Evolutionary conservation across 2,113 vertebrate genomes (phyloP).

Genomic region (Bubo blakistoni): DNA sequence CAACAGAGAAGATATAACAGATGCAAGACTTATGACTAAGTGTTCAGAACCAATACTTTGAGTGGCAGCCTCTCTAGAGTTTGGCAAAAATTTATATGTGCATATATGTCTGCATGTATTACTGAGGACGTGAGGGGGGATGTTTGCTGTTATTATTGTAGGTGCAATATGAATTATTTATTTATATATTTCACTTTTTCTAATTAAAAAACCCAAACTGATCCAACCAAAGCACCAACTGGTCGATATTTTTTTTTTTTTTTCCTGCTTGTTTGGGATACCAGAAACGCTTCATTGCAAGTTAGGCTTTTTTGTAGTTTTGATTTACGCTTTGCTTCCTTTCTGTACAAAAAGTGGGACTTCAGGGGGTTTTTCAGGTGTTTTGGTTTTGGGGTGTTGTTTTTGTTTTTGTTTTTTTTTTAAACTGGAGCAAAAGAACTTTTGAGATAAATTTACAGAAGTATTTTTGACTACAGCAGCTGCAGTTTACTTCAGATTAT

Average conservation of each 20-base stretch:
- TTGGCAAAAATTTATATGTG: background rate
- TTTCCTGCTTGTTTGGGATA: background rate
- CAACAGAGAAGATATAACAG: background rate
- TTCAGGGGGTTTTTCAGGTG: background rate
- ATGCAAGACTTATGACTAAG: accelerated
- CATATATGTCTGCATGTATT: background rate
- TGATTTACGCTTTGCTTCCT: background rate
- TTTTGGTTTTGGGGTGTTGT: background rate
- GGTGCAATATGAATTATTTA: background rate
- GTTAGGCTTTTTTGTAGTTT: background rate
- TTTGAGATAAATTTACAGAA: background rate
- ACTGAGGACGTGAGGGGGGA: background rate
- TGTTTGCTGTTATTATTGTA: background rate
- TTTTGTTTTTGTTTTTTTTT: background rate
- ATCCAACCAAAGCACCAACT: background rate
- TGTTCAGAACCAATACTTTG: background rate
- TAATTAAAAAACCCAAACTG: background rate
- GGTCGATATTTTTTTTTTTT: background rate
- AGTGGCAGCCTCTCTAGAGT: background rate
- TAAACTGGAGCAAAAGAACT: background rate
- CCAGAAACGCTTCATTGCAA: background rate
- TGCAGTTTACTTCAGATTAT: background rate
- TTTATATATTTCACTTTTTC: background rate
- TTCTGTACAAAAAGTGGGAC: background rate
- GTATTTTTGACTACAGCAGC: background rate